Base-by-base conservation (phyloP, 2,888 invertebrate genomes). In the Lasioglossum vierecki region DNA sequence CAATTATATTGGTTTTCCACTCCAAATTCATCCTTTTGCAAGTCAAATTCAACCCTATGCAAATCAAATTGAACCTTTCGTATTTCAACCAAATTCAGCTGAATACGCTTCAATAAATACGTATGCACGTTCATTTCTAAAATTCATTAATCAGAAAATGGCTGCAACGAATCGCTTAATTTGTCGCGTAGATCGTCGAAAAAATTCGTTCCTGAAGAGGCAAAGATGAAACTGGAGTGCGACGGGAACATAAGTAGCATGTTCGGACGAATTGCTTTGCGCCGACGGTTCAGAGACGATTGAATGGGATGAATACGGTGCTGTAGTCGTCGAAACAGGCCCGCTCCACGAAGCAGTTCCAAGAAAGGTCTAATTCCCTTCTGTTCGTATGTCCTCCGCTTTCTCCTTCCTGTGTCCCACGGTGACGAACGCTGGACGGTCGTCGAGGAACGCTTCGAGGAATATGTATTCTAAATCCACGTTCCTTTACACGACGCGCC, bases 331-430 rank as follows among this genome's bases (percentile, higher is more conserved):
- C 15, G 35, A 66, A 66, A 35, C 66, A 66, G 18, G 18, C 18
- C 66, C 18, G 15, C 6, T 30, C 35, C 15, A 35, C 30, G 18
- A 30, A 18, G 26, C 35, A 66, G 35, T 66, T 66, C 66, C 66
- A 66, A 66, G 66, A 66, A 66, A 35, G 66, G 9, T 35, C 66
- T 66, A 66, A 66, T 66, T 66, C 35, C 35, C 30, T 6, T 66
- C 26, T 60, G 15, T 60, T 26, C n/a, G 13, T 2, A 15, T 35
- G 66, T 66, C 66, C 30, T 35, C 8, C 35, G 66, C 35, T 66
- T 66, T 66, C 66, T 66, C 66, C 66, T 35, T 66, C 66, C 35
- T 66, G 66, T 66, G 66, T 66, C 66, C 66, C 66, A 66, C 66
- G 66, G 66, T 66, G 66, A 60, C 60, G 26, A 60, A 60, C 60